These are phyloP conservation scores for Squalus acanthias DNA, from an alignment of 2,797 vertebrate genomes.

Conservation along the genomic window DNA sequence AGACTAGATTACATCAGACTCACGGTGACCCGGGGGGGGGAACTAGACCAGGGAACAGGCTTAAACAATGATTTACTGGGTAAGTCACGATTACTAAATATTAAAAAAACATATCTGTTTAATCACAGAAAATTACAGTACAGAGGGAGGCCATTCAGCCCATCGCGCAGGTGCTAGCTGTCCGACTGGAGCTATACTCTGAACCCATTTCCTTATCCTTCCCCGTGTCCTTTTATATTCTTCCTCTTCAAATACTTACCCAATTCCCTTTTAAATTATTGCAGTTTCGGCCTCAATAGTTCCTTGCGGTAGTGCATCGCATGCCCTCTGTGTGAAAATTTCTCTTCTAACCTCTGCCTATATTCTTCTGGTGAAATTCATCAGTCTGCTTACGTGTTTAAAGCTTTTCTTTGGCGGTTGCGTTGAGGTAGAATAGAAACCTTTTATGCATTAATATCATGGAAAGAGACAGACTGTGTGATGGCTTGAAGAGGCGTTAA, in stretches of 20 bases:
- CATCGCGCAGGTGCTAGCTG: background rate
- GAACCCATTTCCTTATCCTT: background rate
- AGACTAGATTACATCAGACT: background rate
- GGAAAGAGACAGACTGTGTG: background rate
- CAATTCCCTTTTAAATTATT: background rate
- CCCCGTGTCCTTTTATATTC: background rate
- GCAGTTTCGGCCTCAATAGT: background rate
- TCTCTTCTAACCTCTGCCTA: background rate
- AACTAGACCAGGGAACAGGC: background rate
- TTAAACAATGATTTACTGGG: background rate
- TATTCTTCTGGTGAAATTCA: background rate
- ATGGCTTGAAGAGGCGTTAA: background rate
- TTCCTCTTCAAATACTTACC: background rate
- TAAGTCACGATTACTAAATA: background rate
- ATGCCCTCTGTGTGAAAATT: background rate
- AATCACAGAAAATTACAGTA: background rate
- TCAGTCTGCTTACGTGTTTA: background rate
- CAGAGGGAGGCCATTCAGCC: background rate
- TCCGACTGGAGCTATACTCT: background rate
- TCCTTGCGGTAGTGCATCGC: background rate
- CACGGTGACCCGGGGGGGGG: too few species aligned
- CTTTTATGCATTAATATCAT: background rate
- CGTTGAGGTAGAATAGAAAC: background rate
- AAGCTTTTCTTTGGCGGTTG: background rate
- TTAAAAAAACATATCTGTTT: background rate